A percentile compares a stretch with the other conserved stretches of the same genome.
Evolutionary conservation across 1,140 invertebrate genomes (phyloP).

Genomic region (Aphidius ervi): DNA sequence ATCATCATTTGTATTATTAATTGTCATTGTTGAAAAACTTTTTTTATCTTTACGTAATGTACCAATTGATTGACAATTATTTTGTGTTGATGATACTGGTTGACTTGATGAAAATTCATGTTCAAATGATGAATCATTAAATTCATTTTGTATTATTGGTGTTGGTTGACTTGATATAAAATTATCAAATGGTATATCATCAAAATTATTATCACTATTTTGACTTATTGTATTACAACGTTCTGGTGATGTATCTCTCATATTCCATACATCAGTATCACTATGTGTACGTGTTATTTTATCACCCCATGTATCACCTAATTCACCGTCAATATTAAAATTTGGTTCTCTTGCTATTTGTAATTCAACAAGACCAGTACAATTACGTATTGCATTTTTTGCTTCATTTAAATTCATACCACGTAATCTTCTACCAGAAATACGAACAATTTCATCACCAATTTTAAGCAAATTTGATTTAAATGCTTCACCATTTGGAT

Average conservation of each 20-base stretch:
- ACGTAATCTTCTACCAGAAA: conserved; percentile 62
- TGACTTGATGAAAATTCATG: no score
- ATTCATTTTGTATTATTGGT: no score
- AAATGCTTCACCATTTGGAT: conserved; percentile 36
- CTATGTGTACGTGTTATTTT: conserved; percentile 30
- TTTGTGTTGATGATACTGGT: no score
- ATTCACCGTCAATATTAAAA: conserved; percentile 27
- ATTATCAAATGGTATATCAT: no score
- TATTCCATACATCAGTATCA: conserved; percentile 40
- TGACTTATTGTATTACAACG: background rate
- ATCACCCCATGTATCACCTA: conserved; percentile 37
- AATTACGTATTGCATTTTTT: conserved; percentile 54
- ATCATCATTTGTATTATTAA: conserved; percentile 13
- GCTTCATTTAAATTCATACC: conserved; percentile 62
- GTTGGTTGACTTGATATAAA: no score
- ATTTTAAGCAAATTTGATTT: conserved; percentile 47
- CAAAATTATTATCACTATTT: background rate
- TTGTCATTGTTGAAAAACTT: conserved; percentile 24
- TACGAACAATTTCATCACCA: conserved; percentile 66
- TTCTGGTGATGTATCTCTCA: conserved; percentile 20
- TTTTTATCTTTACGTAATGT: conserved; percentile 32
- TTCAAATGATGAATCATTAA: no score
- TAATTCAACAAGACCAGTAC: conserved; percentile 38
- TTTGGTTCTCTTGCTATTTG: conserved; percentile 36
- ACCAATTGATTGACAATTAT: conserved; percentile 27